phyloP scores from a whole-genome alignment of 2,113 vertebrate species.

The Notarius quadriscutis region DNA sequence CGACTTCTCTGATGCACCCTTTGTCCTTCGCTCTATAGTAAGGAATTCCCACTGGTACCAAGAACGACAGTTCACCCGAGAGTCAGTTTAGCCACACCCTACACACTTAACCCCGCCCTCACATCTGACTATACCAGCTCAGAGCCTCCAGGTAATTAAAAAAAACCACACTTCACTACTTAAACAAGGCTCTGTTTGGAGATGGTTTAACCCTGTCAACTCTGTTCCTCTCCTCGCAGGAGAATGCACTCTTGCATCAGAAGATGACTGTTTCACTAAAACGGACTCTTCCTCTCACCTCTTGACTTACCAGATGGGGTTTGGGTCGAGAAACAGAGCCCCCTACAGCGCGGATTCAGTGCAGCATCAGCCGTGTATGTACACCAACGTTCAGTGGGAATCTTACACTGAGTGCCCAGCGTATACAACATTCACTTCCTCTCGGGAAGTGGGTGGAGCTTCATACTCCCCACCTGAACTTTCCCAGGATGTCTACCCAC shows the following conservation, averaged over 20 bases:
- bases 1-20: not conserved
- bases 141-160: conserved; percentile 35
- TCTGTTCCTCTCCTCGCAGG: conserved; percentile 9
- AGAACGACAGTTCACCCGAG: conserved; percentile 25
- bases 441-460: conserved; percentile 37
- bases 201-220: not conserved
- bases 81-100: not conserved
- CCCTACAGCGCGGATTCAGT: conserved; percentile 25
- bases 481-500: conserved; percentile 43
- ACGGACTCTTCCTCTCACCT: not conserved
- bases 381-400: conserved; percentile 40
- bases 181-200: not conserved
- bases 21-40: conserved; percentile 8
- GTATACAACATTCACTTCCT: conserved; percentile 32
- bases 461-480: conserved; percentile 12
- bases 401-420: conserved; percentile 35
- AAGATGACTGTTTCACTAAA: conserved; percentile 3
- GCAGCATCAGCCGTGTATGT: conserved; percentile 43
- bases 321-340: not conserved
- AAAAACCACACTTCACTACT: not conserved
- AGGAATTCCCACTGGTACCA: conserved; percentile 50
- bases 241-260: conserved; percentile 6
- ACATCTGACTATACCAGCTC: conserved; percentile 21
- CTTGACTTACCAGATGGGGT: conserved; percentile 8
- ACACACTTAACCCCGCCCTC: conserved; percentile 14